Conservation (phyloP, 2,113 vertebrate species). For the Diglossa brunneiventris region DNA sequence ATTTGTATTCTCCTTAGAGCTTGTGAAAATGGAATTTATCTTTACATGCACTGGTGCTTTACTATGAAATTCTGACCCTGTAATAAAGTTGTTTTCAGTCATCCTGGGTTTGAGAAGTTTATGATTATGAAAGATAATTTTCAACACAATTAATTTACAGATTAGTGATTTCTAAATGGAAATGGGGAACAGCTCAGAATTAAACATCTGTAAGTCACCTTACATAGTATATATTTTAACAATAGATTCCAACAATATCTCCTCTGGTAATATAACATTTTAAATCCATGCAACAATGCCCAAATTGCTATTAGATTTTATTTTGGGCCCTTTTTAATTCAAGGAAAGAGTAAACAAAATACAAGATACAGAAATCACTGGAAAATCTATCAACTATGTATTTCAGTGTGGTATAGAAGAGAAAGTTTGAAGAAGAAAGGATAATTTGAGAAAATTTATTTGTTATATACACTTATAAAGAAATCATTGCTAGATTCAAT, state of each 20-base stretch:
- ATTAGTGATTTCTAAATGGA: background rate
- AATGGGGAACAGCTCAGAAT: background rate
- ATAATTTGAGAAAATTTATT: background rate
- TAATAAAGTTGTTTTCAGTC: background rate
- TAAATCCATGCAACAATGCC: background rate
- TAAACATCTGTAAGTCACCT: background rate
- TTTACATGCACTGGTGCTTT: constrained; percentile 5
- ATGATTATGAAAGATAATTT: background rate
- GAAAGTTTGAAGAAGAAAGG: background rate
- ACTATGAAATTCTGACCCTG: background rate
- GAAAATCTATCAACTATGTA: background rate
- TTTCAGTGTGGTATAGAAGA: background rate
- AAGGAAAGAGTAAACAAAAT: background rate
- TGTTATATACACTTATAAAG: background rate
- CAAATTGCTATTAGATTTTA: background rate
- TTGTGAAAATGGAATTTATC: constrained; percentile 22
- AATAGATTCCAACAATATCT: background rate
- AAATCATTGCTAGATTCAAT: constrained; percentile 35
- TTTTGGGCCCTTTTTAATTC: background rate
- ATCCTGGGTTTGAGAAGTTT: background rate
- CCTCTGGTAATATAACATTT: background rate
- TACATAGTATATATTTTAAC: background rate
- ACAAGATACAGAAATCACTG: background rate
- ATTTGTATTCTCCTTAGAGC: constrained; percentile 45
- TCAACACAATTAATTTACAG: background rate